Evolutionary conservation across 2,797 vertebrate species (phyloP), one percentile per base, ranked within the genome.

Genomic region (Delichon dasypus): DNA sequence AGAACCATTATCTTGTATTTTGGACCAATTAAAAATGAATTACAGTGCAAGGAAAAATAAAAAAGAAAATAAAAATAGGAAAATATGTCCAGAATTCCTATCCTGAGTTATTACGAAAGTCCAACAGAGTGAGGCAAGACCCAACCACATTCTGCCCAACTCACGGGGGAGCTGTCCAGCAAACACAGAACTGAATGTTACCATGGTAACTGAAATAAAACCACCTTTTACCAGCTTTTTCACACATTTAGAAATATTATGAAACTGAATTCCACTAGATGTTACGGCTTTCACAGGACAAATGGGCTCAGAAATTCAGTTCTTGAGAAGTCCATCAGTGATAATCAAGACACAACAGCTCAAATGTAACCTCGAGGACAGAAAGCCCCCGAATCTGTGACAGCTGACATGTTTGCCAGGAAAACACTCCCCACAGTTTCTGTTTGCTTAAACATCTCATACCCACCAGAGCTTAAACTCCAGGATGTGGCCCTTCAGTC

Each of bases 151-250:
- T 7, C 54, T 62, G 60, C 53, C 54, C 90, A 67, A 47, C 17
- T 30, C 75, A 88, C 2, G 1, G 74, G 81, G 95, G 90, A 93
- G 86, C 94, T 95, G 95, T 92, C 92, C 92, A 95, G 93, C 93
- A 94, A 71, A 9, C 74, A n/a, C 48, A 7, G 42, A 73, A 9
- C 84, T 57, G 74, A 93, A 50, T 3, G 21, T 29, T 14, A 74
- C 64, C 67, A 16, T 4, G 25, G 22, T 3, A 64, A 74, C 54
- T 16, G 65, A 40, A 74, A 38, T 4, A 32, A 75, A 68, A 36
- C 7, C 55, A 34, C 4, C 0, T 23, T 42, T 45, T 7, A 55
- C 16, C 36, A 32, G 18, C 40, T 70, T 51, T 32, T 54, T 16
- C 87, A 60, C 44, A 29, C 57, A 6, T 62, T 51, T 16, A 29